Evolutionary conservation across 2,797 vertebrate species (phyloP).

Genomic region (Macropodus opercularis): DNA sequence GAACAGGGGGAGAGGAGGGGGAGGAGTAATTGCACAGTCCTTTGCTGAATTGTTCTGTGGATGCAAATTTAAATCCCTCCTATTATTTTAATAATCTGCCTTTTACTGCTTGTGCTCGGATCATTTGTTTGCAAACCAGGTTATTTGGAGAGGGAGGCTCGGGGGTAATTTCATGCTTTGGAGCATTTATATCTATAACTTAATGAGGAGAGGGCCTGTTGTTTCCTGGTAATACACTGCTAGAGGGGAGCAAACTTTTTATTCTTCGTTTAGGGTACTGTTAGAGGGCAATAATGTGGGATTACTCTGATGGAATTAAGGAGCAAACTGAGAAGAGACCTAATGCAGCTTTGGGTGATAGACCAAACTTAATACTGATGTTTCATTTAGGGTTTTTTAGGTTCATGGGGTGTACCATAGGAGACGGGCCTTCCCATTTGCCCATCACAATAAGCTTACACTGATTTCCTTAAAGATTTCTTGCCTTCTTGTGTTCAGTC

Average conservation of each 20-base stretch:
- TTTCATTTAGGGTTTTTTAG: slow-evolving; percentile 63
- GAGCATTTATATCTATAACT: slow-evolving; percentile 95
- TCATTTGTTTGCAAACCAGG: slow-evolving; percentile 99
- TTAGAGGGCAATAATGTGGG: slow-evolving; percentile 79
- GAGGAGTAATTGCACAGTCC: slow-evolving; percentile 77
- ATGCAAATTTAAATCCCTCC: slow-evolving; percentile 92
- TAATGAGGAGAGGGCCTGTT: slow-evolving; percentile 98
- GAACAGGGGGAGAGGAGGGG: slow-evolving; percentile 61
- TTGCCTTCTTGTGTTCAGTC: slow-evolving; percentile 15
- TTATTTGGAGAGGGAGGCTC: slow-evolving; percentile 95
- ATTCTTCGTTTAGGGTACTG: slow-evolving; percentile 84
- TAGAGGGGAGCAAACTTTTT: slow-evolving; percentile 84
- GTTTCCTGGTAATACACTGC: slow-evolving; percentile 89
- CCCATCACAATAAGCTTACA: slow-evolving; percentile 35
- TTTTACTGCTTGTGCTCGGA: slow-evolving; percentile 92
- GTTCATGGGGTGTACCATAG: slow-evolving; percentile 50
- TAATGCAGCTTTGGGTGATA: slow-evolving; percentile 67
- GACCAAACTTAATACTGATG: slow-evolving; percentile 64
- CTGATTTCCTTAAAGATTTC: slow-evolving; percentile 29
- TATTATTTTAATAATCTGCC: slow-evolving; percentile 96
- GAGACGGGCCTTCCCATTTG: slow-evolving; percentile 48
- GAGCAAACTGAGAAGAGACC: slow-evolving; percentile 70
- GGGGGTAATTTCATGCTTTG: slow-evolving; percentile 99
- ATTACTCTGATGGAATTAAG: slow-evolving; percentile 76
- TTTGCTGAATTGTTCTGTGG: slow-evolving; percentile 83